Conservation (phyloP, 2,797 vertebrate genomes). For the Anolis apletophallus region DNA sequence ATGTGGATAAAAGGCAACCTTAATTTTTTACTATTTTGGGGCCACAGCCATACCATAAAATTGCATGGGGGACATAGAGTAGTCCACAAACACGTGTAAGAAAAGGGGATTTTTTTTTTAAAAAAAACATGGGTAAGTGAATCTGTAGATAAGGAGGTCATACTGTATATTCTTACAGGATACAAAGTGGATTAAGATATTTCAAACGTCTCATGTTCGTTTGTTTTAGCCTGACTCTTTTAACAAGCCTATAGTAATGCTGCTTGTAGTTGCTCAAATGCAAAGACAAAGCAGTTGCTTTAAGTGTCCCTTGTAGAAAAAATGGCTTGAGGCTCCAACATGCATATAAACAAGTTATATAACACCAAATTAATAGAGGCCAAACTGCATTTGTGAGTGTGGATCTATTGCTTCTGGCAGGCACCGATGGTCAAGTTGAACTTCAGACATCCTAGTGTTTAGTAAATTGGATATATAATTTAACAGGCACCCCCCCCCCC, state of each 20-base stretch:
- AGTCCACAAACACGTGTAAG: too few relatives aligned
- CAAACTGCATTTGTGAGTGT: not conserved
- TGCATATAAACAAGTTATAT: constrained; percentile 38
- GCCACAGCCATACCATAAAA: too few relatives aligned
- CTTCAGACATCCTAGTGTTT: too few relatives aligned
- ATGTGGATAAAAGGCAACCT: too few relatives aligned
- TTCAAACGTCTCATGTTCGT: not conserved
- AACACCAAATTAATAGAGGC: constrained; percentile 37
- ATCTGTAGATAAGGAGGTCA: too few relatives aligned
- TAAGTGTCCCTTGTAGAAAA: not conserved
- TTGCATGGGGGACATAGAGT: too few relatives aligned
- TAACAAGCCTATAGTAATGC: not conserved
- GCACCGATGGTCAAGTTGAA: too few relatives aligned
- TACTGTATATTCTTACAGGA: not conserved
- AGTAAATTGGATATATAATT: too few relatives aligned
- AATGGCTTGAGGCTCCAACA: not conserved
- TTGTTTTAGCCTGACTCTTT: not conserved
- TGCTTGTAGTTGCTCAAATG: not conserved
- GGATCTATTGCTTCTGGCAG: not conserved
- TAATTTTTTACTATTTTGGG: too few relatives aligned
- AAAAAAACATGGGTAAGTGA: too few relatives aligned
- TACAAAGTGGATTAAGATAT: not conserved
- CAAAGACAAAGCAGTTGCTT: not conserved
- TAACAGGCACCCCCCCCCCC: not conserved
- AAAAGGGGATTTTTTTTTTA: too few relatives aligned